Evolutionary conservation across 2,888 invertebrate genomes (phyloP), one percentile per base, ranked within the genome.

Genomic region (Tolmerus cingulatus): DNA sequence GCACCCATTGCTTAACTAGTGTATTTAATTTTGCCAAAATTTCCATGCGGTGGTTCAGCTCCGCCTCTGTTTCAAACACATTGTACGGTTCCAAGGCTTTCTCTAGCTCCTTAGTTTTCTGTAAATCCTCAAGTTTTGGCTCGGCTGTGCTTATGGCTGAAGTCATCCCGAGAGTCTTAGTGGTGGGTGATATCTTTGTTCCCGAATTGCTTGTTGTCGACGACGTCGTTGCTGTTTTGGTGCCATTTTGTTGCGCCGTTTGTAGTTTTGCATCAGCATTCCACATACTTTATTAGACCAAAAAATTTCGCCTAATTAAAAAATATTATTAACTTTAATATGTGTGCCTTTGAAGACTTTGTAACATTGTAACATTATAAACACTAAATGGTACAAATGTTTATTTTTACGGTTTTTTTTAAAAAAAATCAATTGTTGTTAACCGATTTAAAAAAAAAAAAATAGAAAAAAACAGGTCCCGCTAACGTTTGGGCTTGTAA

Each of bases 1-100:
- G 94, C 89, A 99, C 98, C 99, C 99, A 99, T 91, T 97, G 95
- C 90, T 98, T 96, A 14, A 99, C 98, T 78, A 99, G 93, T 5
- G 95, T 94, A 93, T 99, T 98, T 87, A 99, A 93, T 91, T 97
- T 97, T 66, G 96, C 96, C 88, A 96, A 93, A 88, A 96, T 96
- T 90, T 96, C 96, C 96, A 97, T 96, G 89, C 98, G 95, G 92
- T 98, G 98, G 91, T 97, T 96, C 90, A 98, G 94, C 92, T 98
- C 98, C 89, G 95, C 95, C 89, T 98, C 97, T 0, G 96, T 95
- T 93, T 98, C 98, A 91, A 98, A 98, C 78, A 98, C 97, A 90
- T 96, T 97, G 92, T 95, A 97, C 0, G 97, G 97, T 89, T 95
- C 94, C 1, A 98, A 93, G n/a, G 95, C 94, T 90, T 95, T 95